Conservation (phyloP, 2,797 vertebrate species). For the Threskiornis aethiopicus region DNA sequence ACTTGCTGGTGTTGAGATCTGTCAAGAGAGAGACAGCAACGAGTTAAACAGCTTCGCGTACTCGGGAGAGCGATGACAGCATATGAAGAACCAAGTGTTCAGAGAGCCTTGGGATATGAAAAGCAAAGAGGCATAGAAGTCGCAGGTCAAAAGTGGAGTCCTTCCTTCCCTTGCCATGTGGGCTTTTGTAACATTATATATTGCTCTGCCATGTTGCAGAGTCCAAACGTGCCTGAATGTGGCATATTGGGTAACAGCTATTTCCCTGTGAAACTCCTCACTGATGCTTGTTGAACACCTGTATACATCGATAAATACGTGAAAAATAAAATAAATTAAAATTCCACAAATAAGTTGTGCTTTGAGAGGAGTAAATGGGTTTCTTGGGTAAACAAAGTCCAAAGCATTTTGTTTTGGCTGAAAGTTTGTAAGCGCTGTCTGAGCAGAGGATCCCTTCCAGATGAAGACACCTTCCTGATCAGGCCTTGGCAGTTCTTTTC, state of each 20-base stretch:
- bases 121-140: background rate
- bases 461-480: background rate
- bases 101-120: background rate
- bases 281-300: background rate
- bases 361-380: background rate
- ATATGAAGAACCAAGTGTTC: background rate
- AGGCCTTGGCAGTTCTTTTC: background rate
- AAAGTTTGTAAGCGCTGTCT: background rate
- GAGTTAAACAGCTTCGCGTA: background rate
- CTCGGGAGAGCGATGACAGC: fast-evolving
- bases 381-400: background rate
- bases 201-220: background rate
- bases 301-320: background rate
- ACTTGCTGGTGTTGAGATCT: background rate
- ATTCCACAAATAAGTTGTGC: background rate
- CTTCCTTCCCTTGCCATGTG: background rate
- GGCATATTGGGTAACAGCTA: background rate
- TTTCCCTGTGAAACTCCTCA: background rate
- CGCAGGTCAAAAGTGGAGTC: background rate
- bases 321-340: background rate
- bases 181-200: background rate
- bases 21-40: background rate
- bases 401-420: background rate
- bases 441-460: background rate
- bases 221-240: fast-evolving